These are phyloP conservation scores for Maccullochella peelii DNA, from an alignment of 2,113 vertebrate species.

Conservation along the genomic window DNA sequence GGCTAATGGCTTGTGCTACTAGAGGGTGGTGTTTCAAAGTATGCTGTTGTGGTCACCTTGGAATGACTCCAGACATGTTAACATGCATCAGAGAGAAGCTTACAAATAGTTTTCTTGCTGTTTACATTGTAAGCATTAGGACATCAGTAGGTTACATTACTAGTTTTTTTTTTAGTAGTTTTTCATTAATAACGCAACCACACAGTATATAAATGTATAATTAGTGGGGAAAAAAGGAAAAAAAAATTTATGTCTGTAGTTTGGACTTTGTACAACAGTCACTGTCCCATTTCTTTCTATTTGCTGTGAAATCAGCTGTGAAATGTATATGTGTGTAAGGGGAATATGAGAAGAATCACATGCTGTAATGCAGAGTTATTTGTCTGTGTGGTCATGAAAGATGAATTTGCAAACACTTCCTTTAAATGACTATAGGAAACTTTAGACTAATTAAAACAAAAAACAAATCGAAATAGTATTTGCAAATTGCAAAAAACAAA, in stretches of 20 bases:
- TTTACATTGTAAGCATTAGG: constrained; percentile 8
- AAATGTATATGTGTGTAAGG: neutral
- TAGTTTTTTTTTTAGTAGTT: neutral
- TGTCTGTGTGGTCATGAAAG: neutral
- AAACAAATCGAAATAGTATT: neutral
- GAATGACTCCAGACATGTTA: constrained; percentile 23
- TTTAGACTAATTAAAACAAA: neutral
- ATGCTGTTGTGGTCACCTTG: constrained; percentile 51
- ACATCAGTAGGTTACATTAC: neutral
- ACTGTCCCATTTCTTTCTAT: neutral
- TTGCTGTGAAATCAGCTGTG: neutral
- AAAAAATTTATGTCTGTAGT: neutral
- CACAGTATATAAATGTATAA: neutral
- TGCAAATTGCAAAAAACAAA: neutral
- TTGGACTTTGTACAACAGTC: neutral
- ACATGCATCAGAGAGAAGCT: constrained; percentile 18
- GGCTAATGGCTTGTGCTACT: constrained; percentile 47
- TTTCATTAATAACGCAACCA: neutral
- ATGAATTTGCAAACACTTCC: neutral
- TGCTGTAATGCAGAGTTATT: neutral
- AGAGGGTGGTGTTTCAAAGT: constrained; percentile 22
- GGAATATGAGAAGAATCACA: neutral
- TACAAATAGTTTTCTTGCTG: neutral
- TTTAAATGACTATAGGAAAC: neutral
- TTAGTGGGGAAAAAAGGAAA: too few species aligned